Evolutionary conservation across 2,113 vertebrate genomes (phyloP), one percentile per base, ranked within the genome.

Genomic region (Saguinus imperator): DNA sequence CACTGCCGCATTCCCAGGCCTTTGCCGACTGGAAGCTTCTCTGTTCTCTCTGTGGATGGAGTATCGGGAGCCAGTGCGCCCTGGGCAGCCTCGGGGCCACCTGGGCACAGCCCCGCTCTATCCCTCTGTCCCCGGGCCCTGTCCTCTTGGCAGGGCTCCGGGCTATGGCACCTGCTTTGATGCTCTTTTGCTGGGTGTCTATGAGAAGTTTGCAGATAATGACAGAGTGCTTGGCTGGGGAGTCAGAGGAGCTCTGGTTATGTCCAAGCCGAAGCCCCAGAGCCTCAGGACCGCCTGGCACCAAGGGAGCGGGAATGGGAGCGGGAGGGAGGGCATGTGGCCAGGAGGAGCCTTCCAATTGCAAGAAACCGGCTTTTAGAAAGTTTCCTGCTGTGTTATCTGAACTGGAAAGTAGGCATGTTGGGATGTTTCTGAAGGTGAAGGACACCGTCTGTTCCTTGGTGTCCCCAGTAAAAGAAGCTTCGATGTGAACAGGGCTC

Each of bases 401-500:
- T 50, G 35, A 13, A 23, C 29, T 8, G 55, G 35, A 21, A 61
- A n/a, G 57, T 0, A 3, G 81, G 82, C n/a, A 14, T 37, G 25
- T 12, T 58, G 0, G n/a, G 45, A 64, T 35, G 0, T 25, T 73
- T 73, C 57, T 20, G 35, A 57, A 45, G 43, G 3, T 2, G 18
- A 25, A 79, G 85, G 58, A 32, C 4, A 8, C 50, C 4, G 0
- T 86, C 10, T 18, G 6, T 8, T 73, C 48, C n/a, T 87, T 3
- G 0, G 17, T 6, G 55, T 84, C 52, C 25, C 11, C 57, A 32
- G 81, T 11, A 32, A n/a, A 48, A 50, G 57, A 20, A 16, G 18
- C 43, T 14, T 14, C 0, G 3, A 14, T 8, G 75, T 29, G 20
- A 1, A 20, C 1, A 23, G 45, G 5, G 8, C 1, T 32, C 17